Evolutionary conservation across 2,888 invertebrate genomes (phyloP).

Genomic region (Agapetus fuscipes): DNA sequence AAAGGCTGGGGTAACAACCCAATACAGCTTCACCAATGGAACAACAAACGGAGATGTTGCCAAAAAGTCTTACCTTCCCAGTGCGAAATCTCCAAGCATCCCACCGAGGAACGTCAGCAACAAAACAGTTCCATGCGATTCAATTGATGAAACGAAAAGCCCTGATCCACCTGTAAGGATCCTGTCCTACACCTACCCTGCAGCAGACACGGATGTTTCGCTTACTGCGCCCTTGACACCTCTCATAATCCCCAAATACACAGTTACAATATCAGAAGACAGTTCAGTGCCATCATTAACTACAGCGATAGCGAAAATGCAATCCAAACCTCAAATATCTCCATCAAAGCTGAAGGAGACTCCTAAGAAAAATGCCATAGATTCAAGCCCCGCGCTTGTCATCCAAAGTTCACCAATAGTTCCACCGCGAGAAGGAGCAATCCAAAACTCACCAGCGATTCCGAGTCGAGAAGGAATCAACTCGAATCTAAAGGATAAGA

Average conservation of each 20-base stretch:
- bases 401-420: slow-evolving; percentile 12
- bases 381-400: slow-evolving; percentile 12
- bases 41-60: slow-evolving; percentile 24
- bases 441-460: too few relatives aligned
- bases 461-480: too few relatives aligned
- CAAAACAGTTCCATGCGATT: background rate
- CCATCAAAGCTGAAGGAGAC: slow-evolving; percentile 7
- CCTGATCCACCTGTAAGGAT: background rate
- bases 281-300: slow-evolving; percentile 25
- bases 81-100: slow-evolving; percentile 10
- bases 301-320: slow-evolving; percentile 7
- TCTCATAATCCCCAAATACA: slow-evolving; percentile 21
- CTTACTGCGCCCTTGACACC: slow-evolving; percentile 13
- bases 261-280: slow-evolving; percentile 28
- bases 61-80: slow-evolving; percentile 28
- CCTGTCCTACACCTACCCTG: slow-evolving; percentile 9
- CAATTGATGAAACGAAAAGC: background rate
- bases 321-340: background rate
- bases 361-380: background rate
- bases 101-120: background rate
- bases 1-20: slow-evolving; percentile 56
- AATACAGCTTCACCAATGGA: slow-evolving; percentile 43
- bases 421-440: too few relatives aligned
- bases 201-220: background rate
- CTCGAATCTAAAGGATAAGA: too few relatives aligned